Percentiles rank a stretch among this genome's conserved stretches.
These are phyloP conservation scores for Pampus argenteus DNA, from an alignment of 2,797 vertebrate species.

Conservation along the genomic window DNA sequence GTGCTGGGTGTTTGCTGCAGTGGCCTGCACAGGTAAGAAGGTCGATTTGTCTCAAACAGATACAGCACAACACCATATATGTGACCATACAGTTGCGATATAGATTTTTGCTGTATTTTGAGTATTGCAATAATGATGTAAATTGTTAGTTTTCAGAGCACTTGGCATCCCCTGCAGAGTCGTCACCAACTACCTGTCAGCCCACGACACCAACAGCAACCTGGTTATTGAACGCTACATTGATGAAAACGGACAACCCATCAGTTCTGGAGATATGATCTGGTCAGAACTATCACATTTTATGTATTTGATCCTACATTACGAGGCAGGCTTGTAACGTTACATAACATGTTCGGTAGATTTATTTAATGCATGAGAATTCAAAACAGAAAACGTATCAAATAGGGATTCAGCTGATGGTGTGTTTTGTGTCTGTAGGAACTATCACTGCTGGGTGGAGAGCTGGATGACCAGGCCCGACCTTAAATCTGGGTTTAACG, in stretches of 20 bases:
- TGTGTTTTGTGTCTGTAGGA: constrained; percentile 83
- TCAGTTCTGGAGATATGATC: constrained; percentile 84
- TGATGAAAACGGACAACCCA: constrained; percentile 79
- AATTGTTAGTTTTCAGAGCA: constrained; percentile 88
- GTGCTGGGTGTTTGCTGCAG: constrained; percentile 98
- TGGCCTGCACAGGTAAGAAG: constrained; percentile 92
- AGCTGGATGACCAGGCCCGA: constrained; percentile 94
- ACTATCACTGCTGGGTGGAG: constrained; percentile 98
- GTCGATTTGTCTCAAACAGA: constrained; percentile 11
- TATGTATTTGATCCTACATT: not conserved
- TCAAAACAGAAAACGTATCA: not conserved
- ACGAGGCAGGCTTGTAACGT: too few species aligned
- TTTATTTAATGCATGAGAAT: not conserved
- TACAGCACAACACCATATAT: not conserved
- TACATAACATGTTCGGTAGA: not conserved
- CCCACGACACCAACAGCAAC: constrained; percentile 94
- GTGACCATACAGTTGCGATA: not conserved
- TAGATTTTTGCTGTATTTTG: not conserved
- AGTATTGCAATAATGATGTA: not conserved
- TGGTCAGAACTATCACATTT: constrained; percentile 79
- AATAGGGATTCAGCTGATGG: constrained; percentile 1
- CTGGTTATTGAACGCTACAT: constrained; percentile 90
- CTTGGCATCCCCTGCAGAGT: constrained; percentile 92
- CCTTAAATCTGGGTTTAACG: constrained; percentile 83
- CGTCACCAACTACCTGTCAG: constrained; percentile 93